These are phyloP conservation scores for Oligia fasciuncula DNA, from an alignment of 2,888 invertebrate species.

Conservation along the genomic window DNA sequence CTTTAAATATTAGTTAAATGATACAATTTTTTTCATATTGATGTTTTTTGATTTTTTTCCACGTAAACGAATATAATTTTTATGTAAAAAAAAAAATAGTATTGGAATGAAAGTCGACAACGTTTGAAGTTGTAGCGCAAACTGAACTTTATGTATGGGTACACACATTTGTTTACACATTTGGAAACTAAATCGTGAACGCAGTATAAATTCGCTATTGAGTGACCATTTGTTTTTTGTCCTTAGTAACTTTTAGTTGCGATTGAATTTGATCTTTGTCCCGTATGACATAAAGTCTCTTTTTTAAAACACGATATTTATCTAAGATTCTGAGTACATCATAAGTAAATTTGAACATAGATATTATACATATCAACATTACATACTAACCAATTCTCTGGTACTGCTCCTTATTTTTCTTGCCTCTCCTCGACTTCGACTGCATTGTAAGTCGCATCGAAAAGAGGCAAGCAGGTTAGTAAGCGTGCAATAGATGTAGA, in stretches of 20 bases:
- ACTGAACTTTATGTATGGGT: background rate
- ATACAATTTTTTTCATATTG: too few species aligned
- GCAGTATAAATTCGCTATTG: background rate
- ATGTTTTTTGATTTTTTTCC: background rate
- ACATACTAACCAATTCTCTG: constrained; percentile 90
- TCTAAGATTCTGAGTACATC: background rate
- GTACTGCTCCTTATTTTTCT: constrained; percentile 86
- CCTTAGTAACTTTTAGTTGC: too few species aligned
- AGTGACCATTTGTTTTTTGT: too few species aligned
- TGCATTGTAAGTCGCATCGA: constrained; percentile 64
- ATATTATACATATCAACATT: constrained; percentile 53
- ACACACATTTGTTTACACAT: background rate
- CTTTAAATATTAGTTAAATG: too few species aligned
- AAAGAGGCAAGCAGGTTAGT: constrained; percentile 74
- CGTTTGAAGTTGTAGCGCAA: background rate
- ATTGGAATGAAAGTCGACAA: background rate
- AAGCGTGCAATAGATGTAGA: constrained; percentile 82
- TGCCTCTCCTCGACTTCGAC: constrained; percentile 80
- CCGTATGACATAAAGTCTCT: accelerated
- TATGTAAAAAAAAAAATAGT: background rate
- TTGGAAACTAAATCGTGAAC: background rate
- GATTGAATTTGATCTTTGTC: background rate
- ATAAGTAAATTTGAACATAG: background rate
- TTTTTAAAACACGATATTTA: background rate
- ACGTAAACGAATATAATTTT: background rate